Evolutionary conservation across 1,140 invertebrate genomes (phyloP), one percentile per base, ranked within the genome.

Genomic region (Ctenoplectra terminalis): DNA sequence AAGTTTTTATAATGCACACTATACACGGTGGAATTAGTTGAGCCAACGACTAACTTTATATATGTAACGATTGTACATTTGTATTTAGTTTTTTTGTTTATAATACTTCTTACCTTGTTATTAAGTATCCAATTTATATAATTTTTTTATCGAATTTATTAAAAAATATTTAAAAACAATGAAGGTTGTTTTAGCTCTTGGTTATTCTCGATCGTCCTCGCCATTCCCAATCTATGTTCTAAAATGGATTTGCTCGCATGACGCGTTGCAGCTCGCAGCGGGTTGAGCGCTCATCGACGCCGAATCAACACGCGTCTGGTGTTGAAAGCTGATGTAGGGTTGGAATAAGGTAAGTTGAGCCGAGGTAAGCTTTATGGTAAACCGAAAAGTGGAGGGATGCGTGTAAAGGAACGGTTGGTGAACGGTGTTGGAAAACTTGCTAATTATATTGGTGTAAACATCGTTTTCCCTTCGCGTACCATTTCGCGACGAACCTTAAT

Each of bases 111-210:
- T 93, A 94, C 90, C 91, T 93, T 94, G 93, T 94, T 94, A 93
- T 93, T 93, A 94, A 93, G 93, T 94, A 92, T 90, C 89, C 93
- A 84, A 94, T 94, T 94, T 94, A 92, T 94, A 93, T 94, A 92
- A 94, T 93, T 94, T 94, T 80, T 93, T 93, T 94, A 94, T 93
- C 91, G 90, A 94, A 93, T 93, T 93, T 92, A 94, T 94, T 93
- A 93, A 94, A 94, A 93, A 94, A 93, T 93, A 90, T 92, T 93
- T 92, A 90, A 93, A 94, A 94, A 92, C 90, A 91, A 90, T 40
- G 40, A 40, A 40, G 40, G 40, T 40, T 40, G 40, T 40, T 40
- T 40, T 4, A 9, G 40, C 40, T 40, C 40, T 5, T 40, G 4
- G 40, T 9, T 40, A 40, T 63, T 13, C 20, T 63, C 23, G 17